Evolutionary conservation across 2,113 vertebrate species (phyloP).

Genomic region (Danio rerio): DNA sequence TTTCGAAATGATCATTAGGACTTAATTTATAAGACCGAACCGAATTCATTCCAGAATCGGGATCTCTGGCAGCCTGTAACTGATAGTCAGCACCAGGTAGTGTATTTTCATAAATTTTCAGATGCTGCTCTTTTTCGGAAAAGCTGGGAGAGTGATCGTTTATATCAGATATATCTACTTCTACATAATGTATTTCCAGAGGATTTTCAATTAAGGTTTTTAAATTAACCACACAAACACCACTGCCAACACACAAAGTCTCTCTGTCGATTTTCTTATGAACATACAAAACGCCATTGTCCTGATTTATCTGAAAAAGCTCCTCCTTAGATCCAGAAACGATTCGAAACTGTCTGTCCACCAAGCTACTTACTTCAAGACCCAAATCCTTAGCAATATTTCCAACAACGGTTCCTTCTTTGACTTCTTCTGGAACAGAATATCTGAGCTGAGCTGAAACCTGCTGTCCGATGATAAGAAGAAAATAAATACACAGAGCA

Average conservation of each 20-base stretch:
- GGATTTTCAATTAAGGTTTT: slow-evolving; percentile 59
- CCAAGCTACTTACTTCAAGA: slow-evolving; percentile 56
- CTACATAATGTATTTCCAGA: slow-evolving; percentile 51
- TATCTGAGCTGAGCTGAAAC: slow-evolving; percentile 47
- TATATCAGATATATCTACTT: slow-evolving; percentile 56
- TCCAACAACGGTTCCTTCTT: slow-evolving; percentile 67
- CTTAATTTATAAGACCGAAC: slow-evolving; percentile 21
- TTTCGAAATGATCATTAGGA: slow-evolving; percentile 46
- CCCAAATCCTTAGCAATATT: slow-evolving; percentile 64
- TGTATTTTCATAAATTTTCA: slow-evolving; percentile 52
- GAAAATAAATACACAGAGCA: slow-evolving; percentile 3
- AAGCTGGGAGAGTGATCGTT: slow-evolving; percentile 58
- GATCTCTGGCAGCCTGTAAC: slow-evolving; percentile 44
- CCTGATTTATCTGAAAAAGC: slow-evolving; percentile 63
- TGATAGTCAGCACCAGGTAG: slow-evolving; percentile 50
- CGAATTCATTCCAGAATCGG: slow-evolving; percentile 38
- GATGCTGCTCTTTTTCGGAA: slow-evolving; percentile 32
- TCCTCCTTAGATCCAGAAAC: slow-evolving; percentile 58
- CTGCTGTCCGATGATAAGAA: slow-evolving; percentile 17
- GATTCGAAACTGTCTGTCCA: slow-evolving; percentile 52
- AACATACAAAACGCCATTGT: slow-evolving; percentile 68
- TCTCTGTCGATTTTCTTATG: slow-evolving; percentile 61
- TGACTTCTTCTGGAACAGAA: slow-evolving; percentile 66
- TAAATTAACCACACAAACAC: slow-evolving; percentile 45
- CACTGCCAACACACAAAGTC: slow-evolving; percentile 38